Conservation (phyloP, 2,888 invertebrate species). For the Nysson spinosus region DNA sequence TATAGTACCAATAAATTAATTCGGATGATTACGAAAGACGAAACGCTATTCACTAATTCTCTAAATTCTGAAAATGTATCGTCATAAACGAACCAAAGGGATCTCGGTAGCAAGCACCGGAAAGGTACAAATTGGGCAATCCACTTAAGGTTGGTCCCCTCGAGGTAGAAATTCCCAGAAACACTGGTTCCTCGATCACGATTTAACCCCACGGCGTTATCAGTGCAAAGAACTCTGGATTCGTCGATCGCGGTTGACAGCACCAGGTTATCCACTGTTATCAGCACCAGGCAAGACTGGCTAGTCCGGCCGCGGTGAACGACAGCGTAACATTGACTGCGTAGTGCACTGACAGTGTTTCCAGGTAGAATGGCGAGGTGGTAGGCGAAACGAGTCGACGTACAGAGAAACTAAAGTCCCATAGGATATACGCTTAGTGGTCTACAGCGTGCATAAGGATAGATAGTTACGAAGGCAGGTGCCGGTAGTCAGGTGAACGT, state of each 20-base stretch:
- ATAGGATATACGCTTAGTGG: slow-evolving; percentile 39
- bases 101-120: too few species aligned
- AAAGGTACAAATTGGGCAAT: too few species aligned
- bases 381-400: slow-evolving; percentile 35
- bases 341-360: slow-evolving; percentile 35
- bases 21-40: too few species aligned
- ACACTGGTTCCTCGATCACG: too few species aligned
- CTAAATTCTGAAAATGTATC: too few species aligned
- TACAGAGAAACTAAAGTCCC: slow-evolving; percentile 39
- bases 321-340: slow-evolving; percentile 63
- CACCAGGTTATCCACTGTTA: slow-evolving; percentile 23
- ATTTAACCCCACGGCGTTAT: too few species aligned
- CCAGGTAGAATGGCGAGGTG: slow-evolving; percentile 30
- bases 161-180: too few species aligned
- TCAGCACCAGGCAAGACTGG: slow-evolving; percentile 29
- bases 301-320: slow-evolving; percentile 41
- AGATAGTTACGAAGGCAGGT: slow-evolving; percentile 63
- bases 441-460: slow-evolving; percentile 32
- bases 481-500: slow-evolving; percentile 70
- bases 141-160: too few species aligned
- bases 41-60: too few species aligned
- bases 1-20: too few species aligned
- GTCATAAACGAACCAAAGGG: too few species aligned
- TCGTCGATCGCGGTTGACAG: slow-evolving; percentile 10
- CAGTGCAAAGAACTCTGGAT: slow-evolving; percentile 7